Percentiles rank a stretch among this genome's conserved stretches.
Evolutionary conservation across 2,888 invertebrate genomes (phyloP).

Genomic region (Eucera pruinosa): DNA sequence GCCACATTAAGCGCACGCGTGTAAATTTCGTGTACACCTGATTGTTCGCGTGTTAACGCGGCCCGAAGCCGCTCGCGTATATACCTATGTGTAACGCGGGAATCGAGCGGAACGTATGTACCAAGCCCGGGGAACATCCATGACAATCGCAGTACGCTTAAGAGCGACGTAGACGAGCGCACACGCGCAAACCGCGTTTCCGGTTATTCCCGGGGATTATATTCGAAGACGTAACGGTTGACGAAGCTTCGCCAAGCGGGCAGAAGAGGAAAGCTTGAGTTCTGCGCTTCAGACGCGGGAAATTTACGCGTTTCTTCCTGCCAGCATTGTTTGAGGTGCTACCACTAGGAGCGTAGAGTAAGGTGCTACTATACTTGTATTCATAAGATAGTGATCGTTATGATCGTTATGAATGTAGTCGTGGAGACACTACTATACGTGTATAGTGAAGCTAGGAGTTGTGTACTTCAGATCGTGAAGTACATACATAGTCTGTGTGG

Average conservation of each 20-base stretch:
- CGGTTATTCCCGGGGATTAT: slow-evolving; percentile 29
- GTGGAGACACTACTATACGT: too few relatives aligned
- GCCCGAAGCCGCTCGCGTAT: neutral
- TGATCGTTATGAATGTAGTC: too few relatives aligned
- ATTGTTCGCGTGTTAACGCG: slow-evolving; percentile 70
- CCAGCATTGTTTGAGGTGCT: too few relatives aligned
- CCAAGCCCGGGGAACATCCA: slow-evolving; percentile 34
- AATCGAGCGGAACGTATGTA: slow-evolving; percentile 49
- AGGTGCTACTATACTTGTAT: too few relatives aligned
- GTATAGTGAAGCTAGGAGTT: too few relatives aligned
- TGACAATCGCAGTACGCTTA: slow-evolving; percentile 62
- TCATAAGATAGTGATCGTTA: too few relatives aligned
- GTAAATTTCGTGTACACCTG: slow-evolving; percentile 70
- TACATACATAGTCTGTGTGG: too few relatives aligned
- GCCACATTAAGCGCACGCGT: slow-evolving; percentile 68
- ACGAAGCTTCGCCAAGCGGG: neutral
- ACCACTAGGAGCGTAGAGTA: too few relatives aligned
- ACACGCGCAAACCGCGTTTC: slow-evolving; percentile 26
- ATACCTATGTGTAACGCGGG: slow-evolving; percentile 26
- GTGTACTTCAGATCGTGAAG: too few relatives aligned
- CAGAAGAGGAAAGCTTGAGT: neutral
- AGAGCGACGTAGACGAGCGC: slow-evolving; percentile 39
- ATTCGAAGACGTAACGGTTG: slow-evolving; percentile 36
- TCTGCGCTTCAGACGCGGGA: neutral
- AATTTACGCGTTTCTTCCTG: slow-evolving; percentile 1